These are phyloP conservation scores for Epiblema foenella DNA, from an alignment of 2,888 invertebrate genomes.

Conservation along the genomic window DNA sequence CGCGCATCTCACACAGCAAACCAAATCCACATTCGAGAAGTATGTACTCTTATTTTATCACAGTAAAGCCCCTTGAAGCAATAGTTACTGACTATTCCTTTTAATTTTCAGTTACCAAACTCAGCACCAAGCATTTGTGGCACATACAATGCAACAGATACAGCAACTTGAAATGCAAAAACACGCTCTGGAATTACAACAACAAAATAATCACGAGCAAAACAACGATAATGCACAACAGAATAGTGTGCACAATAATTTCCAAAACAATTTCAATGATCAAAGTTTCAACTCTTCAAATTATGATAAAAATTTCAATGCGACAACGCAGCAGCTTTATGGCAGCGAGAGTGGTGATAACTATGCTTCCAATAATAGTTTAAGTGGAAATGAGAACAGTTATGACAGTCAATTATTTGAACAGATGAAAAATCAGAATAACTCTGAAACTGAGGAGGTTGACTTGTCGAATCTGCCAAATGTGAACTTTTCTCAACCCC, in stretches of 20 bases:
- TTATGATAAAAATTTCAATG: constrained; percentile 69
- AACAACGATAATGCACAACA: constrained; percentile 65
- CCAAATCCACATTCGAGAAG: constrained; percentile 93
- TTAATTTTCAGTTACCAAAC: constrained; percentile 89
- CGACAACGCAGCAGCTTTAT: constrained; percentile 65
- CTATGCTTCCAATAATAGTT: constrained; percentile 75
- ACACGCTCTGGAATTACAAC: constrained; percentile 86
- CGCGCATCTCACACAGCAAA: constrained; percentile 90
- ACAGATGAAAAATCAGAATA: constrained; percentile 66
- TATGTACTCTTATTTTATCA: constrained; percentile 61
- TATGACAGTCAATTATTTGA: constrained; percentile 80
- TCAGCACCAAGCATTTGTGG: constrained; percentile 97
- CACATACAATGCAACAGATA: constrained; percentile 95
- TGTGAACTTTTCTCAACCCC: constrained; percentile 79
- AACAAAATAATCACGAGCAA: constrained; percentile 71
- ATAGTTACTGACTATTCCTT: constrained; percentile 34
- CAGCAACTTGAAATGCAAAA: constrained; percentile 93
- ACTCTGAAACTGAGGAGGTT: constrained; percentile 65
- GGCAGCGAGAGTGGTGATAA: constrained; percentile 78
- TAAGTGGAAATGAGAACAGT: constrained; percentile 81
- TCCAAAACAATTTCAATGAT: constrained; percentile 70
- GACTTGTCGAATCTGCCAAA: constrained; percentile 73
- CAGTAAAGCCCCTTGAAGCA: constrained; percentile 17
- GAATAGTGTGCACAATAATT: constrained; percentile 64
- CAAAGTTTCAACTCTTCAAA: constrained; percentile 66